A percentile compares a stretch with the other conserved stretches of the same genome.
These are phyloP conservation scores for Colius striatus DNA, from an alignment of 2,113 vertebrate genomes.

Conservation along the genomic window DNA sequence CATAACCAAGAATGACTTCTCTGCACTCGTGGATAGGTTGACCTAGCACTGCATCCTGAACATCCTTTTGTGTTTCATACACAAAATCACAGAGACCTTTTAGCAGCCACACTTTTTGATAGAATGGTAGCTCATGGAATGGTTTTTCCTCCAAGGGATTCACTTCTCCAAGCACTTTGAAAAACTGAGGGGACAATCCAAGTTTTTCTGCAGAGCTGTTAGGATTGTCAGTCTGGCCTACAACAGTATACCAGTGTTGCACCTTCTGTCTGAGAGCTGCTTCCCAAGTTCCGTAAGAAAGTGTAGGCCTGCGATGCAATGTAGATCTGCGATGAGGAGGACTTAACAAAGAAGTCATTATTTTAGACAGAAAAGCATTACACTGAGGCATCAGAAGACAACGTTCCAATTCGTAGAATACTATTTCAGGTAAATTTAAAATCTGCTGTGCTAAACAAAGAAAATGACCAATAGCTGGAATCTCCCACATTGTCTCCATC, in stretches of 20 bases:
- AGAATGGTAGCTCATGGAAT: constrained; percentile 92
- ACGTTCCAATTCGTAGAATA: constrained; percentile 96
- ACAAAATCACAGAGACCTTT: constrained; percentile 96
- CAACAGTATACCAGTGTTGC: constrained; percentile 87
- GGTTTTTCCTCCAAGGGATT: constrained; percentile 89
- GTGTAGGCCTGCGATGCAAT: constrained; percentile 87
- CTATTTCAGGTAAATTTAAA: constrained; percentile 95
- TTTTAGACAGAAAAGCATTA: constrained; percentile 91
- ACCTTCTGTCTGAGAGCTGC: constrained; percentile 89
- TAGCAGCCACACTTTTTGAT: constrained; percentile 93
- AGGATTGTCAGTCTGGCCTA: constrained; percentile 86
- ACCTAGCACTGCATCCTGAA: constrained; percentile 92
- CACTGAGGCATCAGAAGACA: constrained; percentile 97
- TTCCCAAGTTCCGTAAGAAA: constrained; percentile 93
- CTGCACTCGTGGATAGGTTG: constrained; percentile 98
- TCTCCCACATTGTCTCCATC: constrained; percentile 93
- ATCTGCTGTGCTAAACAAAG: constrained; percentile 95
- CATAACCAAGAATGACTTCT: constrained; percentile 97
- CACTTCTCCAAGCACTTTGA: constrained; percentile 86
- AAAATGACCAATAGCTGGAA: constrained; percentile 97
- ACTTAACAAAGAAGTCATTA: constrained; percentile 95
- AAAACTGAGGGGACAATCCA: constrained; percentile 92
- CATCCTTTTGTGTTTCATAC: constrained; percentile 95
- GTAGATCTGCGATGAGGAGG: constrained; percentile 87
- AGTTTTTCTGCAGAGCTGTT: constrained; percentile 86